Conservation (phyloP, 2,888 invertebrate species). For the Cremastinae sp. region DNA sequence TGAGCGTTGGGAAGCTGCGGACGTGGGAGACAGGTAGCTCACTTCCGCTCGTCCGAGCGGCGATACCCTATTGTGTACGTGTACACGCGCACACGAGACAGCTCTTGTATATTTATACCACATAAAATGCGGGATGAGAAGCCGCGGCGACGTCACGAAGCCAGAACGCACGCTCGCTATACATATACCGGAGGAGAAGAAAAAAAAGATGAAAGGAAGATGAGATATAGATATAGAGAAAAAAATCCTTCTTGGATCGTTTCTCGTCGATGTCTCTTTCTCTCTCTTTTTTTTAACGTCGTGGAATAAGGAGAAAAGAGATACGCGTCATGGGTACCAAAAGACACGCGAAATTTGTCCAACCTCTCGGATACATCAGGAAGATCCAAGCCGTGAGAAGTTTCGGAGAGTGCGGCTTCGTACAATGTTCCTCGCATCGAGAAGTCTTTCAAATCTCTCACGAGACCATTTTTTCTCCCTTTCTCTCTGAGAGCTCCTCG, state of each 20-base stretch:
- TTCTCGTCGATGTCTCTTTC: conserved; percentile 1
- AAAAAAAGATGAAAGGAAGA: too few relatives aligned
- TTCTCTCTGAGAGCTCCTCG: too few relatives aligned
- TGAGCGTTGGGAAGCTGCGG: conserved; percentile 76
- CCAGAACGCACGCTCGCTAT: conserved; percentile 30
- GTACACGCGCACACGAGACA: not conserved
- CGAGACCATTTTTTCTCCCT: conserved; percentile 18
- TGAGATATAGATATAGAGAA: too few relatives aligned
- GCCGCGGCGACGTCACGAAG: conserved; percentile 45
- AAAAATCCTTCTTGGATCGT: not conserved
- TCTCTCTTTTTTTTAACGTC: conserved; percentile 13
- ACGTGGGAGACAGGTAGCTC: conserved; percentile 79
- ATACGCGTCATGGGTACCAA: not conserved
- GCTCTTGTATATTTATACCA: not conserved
- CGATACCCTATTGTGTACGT: conserved; percentile 65
- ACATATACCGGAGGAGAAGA: too few relatives aligned
- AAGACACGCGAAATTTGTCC: not conserved
- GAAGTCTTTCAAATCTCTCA: conserved; percentile 58
- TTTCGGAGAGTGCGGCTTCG: conserved; percentile 57
- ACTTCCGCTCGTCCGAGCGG: conserved; percentile 72
- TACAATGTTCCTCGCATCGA: conserved; percentile 37
- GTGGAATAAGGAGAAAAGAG: not conserved
- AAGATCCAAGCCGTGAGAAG: conserved; percentile 52
- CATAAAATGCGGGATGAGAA: conserved; percentile 30
- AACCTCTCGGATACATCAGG: conserved; percentile 31